Evolutionary conservation across 1,140 invertebrate genomes (phyloP).

Genomic region (Tyrophagus putrescentiae): DNA sequence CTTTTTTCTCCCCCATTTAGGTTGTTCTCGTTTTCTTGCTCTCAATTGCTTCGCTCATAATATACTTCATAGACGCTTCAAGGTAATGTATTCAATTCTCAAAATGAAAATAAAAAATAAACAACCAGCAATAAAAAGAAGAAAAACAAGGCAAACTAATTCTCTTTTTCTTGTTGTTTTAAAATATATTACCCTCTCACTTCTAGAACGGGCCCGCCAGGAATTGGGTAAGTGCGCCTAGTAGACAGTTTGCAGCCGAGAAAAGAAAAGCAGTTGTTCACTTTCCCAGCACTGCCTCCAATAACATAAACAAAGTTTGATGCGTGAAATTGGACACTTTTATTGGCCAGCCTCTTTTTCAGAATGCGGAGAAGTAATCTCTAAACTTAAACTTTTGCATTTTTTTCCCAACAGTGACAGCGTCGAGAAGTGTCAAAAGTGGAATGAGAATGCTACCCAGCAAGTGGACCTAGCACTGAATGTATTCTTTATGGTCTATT

Average conservation of each 20-base stretch:
- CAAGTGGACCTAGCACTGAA: slow-evolving; percentile 99
- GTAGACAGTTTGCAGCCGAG: too few species aligned
- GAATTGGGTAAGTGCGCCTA: slow-evolving; percentile 15
- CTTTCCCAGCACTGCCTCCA: too few species aligned
- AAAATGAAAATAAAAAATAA: too few species aligned
- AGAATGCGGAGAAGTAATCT: too few species aligned
- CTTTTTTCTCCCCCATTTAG: slow-evolving; percentile 42
- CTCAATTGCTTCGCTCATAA: slow-evolving; percentile 98
- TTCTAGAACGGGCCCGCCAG: slow-evolving; percentile 10
- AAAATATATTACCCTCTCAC: slow-evolving; percentile 20
- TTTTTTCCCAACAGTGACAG: slow-evolving; percentile 77
- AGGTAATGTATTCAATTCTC: slow-evolving; percentile 53
- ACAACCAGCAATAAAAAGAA: too few species aligned
- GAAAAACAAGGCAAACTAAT: too few species aligned
- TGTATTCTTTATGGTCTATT: slow-evolving; percentile 99
- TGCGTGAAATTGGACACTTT: too few species aligned
- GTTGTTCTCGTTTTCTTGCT: slow-evolving; percentile 98
- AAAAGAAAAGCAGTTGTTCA: too few species aligned
- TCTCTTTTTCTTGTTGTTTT: slow-evolving; percentile 20
- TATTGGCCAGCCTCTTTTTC: too few species aligned
- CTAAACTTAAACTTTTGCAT: too few species aligned
- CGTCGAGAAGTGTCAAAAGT: slow-evolving; percentile 93
- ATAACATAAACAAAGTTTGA: too few species aligned
- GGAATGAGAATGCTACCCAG: slow-evolving; percentile 98
- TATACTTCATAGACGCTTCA: slow-evolving; percentile 99